Percentiles rank a stretch among this genome's conserved stretches.
Evolutionary conservation across 2,888 invertebrate species (phyloP).

Genomic region (Ligdia adustata): DNA sequence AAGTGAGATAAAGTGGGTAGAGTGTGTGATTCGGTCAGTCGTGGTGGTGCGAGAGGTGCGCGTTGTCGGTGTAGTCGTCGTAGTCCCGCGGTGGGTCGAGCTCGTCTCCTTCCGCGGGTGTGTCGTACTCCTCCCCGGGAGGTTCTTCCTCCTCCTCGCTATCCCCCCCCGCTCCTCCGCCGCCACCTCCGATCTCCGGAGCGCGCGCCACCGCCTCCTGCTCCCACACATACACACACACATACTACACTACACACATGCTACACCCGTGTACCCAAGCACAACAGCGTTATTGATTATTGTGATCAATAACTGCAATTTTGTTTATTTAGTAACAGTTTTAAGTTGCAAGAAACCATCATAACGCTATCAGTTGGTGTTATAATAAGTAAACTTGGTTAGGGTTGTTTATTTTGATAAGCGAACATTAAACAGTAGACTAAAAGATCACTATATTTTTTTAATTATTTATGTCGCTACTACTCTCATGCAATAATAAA

Average conservation of each 20-base stretch:
- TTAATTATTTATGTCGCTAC: too few species aligned
- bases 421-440: too few species aligned
- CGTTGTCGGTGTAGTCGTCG: conserved; percentile 77
- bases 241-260: conserved; percentile 29
- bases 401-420: too few species aligned
- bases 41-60: conserved; percentile 61
- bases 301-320: too few species aligned
- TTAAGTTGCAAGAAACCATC: too few species aligned
- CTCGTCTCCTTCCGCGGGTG: conserved; percentile 56
- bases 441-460: too few species aligned
- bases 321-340: too few species aligned
- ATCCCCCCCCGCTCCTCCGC: conserved; percentile 38
- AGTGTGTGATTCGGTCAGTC: conserved; percentile 54
- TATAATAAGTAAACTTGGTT: too few species aligned
- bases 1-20: too few species aligned
- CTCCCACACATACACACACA: conserved; percentile 44
- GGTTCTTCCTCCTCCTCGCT: conserved; percentile 38
- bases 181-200: conserved; percentile 45
- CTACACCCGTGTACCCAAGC: background rate
- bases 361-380: too few species aligned
- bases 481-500: too few species aligned
- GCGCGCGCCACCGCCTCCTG: conserved; percentile 48
- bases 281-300: too few species aligned
- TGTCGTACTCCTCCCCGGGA: conserved; percentile 60
- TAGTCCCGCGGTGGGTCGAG: conserved; percentile 67